Evolutionary conservation across 2,797 vertebrate genomes (phyloP), one percentile per base, ranked within the genome.

Genomic region (Vultur gryphus): DNA sequence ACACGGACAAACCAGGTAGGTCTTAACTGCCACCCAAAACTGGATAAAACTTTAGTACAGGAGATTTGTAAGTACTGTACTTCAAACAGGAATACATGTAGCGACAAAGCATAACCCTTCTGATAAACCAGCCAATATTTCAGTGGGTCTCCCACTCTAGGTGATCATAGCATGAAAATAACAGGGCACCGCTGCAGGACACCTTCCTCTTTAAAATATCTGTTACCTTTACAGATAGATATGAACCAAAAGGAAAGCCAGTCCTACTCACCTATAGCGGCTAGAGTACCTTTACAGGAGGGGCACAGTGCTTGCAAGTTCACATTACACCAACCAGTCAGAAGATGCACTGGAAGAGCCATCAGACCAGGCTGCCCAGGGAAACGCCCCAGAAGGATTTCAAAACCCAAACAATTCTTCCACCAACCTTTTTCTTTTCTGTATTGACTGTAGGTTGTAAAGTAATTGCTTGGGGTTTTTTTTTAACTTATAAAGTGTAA

Each of bases 371-470:
- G 19, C 7, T 11, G 46, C 35, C 33, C 6, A 29, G 66, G 12
- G 7, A 25, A 29, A 31, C 1, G 2, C 13, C 29, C 29, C 25
- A 5, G 31, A 5, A n/a, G 18, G n/a, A 33, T 7, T 21, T 55
- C 49, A 54, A 62, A 41, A 3, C 23, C 13, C 35, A 49, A 33
- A n/a, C 8, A 33, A 6, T 2, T 3, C 9, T 19, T 15, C 37
- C 35, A 11, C 0, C 8, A 84, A 18, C 28, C 24, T 3, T 52
- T 12, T 31, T 35, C 35, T 16, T 33, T 58, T 11, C 64, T 54
- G 23, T 16, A 18, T 3, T 2, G 10, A 5, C 35, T 7, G 20
- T 1, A 15, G 2, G 16, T n/a, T 35, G 7, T 0, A 13, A 24
- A 78, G 26, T 7, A 14, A 64, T 8, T 1, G 1, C 0, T 54